Percentiles rank a stretch among this genome's conserved stretches.
These are phyloP conservation scores for Acanthosepion esculentum DNA, from an alignment of 2,888 invertebrate species.

Conservation along the genomic window DNA sequence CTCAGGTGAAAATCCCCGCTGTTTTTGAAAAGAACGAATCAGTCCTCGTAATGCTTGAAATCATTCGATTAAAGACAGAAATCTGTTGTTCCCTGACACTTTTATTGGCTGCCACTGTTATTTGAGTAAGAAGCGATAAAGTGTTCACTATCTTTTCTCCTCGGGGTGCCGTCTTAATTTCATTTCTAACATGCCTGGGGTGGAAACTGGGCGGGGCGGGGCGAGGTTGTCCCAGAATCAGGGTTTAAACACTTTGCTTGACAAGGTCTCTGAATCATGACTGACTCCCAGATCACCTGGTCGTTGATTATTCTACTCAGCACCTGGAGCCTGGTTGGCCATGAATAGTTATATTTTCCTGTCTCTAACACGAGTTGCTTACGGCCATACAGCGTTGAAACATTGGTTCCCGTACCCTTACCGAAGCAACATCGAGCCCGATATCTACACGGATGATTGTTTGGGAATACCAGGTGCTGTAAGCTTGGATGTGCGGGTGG, in stretches of 20 bases:
- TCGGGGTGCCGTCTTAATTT: slow-evolving; percentile 33
- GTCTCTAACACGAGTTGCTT: neutral
- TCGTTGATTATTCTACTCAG: neutral
- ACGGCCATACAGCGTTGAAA: too few relatives aligned
- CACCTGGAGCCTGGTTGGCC: neutral
- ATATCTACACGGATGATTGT: too few relatives aligned
- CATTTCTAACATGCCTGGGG: neutral
- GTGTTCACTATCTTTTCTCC: neutral
- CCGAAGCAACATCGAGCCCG: too few relatives aligned
- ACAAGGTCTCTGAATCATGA: slow-evolving; percentile 9
- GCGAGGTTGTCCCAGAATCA: neutral
- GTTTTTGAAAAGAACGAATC: neutral
- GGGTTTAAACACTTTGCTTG: neutral
- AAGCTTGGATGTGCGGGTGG: too few relatives aligned
- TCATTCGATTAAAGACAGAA: slow-evolving; percentile 6
- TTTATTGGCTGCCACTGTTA: neutral
- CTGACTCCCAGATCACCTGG: neutral
- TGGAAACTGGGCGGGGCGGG: neutral
- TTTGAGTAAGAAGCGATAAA: slow-evolving; percentile 17
- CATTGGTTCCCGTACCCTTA: too few relatives aligned
- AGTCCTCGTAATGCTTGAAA: neutral
- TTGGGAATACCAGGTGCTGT: too few relatives aligned
- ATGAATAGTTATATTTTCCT: neutral
- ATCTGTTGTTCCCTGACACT: neutral
- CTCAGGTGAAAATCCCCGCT: neutral